A percentile compares a stretch with the other conserved stretches of the same genome.
These are phyloP conservation scores for Hystrix brachyura DNA, from an alignment of 2,113 vertebrate species.

Conservation along the genomic window DNA sequence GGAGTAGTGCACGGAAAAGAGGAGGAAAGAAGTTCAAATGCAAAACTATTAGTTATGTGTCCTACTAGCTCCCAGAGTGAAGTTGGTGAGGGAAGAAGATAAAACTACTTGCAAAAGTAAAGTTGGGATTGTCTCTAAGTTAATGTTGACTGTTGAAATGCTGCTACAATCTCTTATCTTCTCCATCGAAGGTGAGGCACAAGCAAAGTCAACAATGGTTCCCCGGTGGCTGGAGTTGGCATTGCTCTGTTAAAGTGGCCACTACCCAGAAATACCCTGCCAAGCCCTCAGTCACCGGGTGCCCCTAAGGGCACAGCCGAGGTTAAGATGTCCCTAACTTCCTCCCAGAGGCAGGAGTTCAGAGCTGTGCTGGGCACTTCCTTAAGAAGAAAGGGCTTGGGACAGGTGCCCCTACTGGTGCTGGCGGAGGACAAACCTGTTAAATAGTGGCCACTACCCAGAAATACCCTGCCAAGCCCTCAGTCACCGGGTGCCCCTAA, in stretches of 20 bases:
- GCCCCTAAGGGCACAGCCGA: neutral
- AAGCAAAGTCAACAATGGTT: accelerated
- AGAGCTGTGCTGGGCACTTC: neutral
- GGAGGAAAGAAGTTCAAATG: neutral
- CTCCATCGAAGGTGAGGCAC: neutral
- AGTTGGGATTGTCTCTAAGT: neutral
- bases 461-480: neutral
- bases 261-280: neutral
- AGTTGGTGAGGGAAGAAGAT: neutral
- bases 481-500: neutral
- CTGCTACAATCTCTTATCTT: neutral
- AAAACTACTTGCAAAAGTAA: neutral
- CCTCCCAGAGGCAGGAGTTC: neutral
- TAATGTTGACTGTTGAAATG: neutral
- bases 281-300: neutral
- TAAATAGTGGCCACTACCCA: neutral
- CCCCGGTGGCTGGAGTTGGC: neutral
- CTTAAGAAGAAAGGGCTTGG: neutral
- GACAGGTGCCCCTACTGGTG: neutral
- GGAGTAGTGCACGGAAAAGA: neutral
- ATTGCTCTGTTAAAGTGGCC: neutral
- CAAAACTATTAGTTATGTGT: neutral
- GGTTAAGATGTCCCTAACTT: neutral
- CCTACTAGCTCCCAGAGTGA: neutral
- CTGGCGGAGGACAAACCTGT: neutral